These are phyloP conservation scores for Spisula subtruncata DNA, from an alignment of 2,888 invertebrate species.

Conservation along the genomic window DNA sequence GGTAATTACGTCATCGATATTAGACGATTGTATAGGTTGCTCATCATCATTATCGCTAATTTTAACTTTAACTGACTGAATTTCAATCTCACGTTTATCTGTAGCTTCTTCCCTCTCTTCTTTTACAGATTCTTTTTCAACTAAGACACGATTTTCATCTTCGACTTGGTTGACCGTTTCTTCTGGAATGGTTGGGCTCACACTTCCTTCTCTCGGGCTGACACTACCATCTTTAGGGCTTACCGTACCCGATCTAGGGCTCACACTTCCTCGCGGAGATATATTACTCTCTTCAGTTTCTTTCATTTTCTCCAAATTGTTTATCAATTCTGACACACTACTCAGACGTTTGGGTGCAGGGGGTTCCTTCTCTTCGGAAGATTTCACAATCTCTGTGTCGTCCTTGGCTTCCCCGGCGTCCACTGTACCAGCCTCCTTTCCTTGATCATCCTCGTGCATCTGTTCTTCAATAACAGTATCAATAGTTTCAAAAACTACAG, in stretches of 20 bases:
- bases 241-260: constrained; percentile 39
- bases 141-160: constrained; percentile 28
- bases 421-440: background rate
- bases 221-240: constrained; percentile 41
- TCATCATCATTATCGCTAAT: constrained; percentile 74
- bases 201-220: constrained; percentile 44
- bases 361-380: constrained; percentile 36
- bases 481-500: constrained; percentile 86
- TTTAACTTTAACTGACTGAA: constrained; percentile 80
- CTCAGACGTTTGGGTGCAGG: constrained; percentile 47
- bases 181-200: constrained; percentile 40
- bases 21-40: constrained; percentile 55
- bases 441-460: constrained; percentile 60
- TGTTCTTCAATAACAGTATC: constrained; percentile 79
- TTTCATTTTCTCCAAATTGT: constrained; percentile 62
- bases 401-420: constrained; percentile 25
- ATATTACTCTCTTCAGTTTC: constrained; percentile 44
- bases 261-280: constrained; percentile 46
- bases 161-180: constrained; percentile 30
- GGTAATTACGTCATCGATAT: constrained; percentile 74
- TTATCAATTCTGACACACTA: constrained; percentile 71
- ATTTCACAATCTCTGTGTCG: constrained; percentile 50
- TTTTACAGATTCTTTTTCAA: constrained; percentile 40
- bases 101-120: constrained; percentile 39
- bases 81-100: constrained; percentile 72